Conservation (phyloP, 2,797 vertebrate genomes). For the Hydrophis major region DNA sequence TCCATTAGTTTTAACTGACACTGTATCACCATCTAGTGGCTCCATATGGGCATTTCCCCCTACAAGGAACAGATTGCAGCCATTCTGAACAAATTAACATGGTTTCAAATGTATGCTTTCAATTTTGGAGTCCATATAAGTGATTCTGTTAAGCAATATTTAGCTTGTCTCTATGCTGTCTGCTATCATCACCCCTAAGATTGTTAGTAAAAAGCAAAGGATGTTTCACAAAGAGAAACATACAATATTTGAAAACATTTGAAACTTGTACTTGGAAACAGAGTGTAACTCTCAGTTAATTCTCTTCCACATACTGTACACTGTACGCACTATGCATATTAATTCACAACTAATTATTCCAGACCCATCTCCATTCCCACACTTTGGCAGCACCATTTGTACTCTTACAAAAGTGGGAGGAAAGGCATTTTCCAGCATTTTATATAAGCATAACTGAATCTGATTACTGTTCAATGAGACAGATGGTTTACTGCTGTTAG, state of each 20-base stretch:
- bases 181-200: not conserved
- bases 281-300: not conserved
- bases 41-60: constrained; percentile 3
- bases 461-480: not conserved
- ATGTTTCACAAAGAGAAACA: not conserved
- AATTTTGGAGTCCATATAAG: constrained; percentile 14
- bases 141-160: not conserved
- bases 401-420: not conserved
- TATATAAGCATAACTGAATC: not conserved
- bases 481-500: not conserved
- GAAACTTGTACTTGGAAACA: not conserved
- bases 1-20: not conserved
- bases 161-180: not conserved
- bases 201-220: not conserved
- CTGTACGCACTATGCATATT: not conserved
- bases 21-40: constrained; percentile 58
- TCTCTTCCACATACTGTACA: not conserved
- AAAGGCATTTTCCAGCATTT: not conserved
- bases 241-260: not conserved
- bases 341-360: not conserved
- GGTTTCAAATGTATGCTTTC: not conserved
- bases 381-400: not conserved
- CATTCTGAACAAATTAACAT: not conserved
- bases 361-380: not conserved
- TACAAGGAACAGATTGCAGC: not conserved